Conservation (phyloP, 2,888 invertebrate genomes). For the Sericinus montela region DNA sequence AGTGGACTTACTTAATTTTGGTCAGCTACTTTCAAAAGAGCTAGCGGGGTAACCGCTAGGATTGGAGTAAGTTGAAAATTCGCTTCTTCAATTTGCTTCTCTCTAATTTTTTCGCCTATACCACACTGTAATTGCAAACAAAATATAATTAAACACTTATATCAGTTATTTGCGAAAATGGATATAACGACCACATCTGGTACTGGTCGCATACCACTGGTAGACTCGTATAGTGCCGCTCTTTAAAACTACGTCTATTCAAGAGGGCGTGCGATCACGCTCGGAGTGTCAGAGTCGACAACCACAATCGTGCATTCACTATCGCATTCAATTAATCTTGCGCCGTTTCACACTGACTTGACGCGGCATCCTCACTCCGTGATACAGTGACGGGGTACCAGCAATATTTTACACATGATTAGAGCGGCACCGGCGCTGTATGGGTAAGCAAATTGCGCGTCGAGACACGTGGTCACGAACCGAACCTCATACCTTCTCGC, state of each 20-base stretch:
- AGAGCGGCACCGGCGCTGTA: conserved; percentile 69
- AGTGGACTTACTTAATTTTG: no score
- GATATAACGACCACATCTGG: no score
- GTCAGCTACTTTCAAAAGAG: no score
- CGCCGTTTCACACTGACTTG: conserved; percentile 53
- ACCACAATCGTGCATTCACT: conserved; percentile 51
- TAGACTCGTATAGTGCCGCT: neutral
- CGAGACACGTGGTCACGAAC: conserved; percentile 75
- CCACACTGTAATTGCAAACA: no score
- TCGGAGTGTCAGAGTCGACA: conserved; percentile 33
- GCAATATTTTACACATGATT: conserved; percentile 79
- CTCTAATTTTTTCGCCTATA: no score
- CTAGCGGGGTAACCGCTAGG: no score
- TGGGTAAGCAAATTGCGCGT: conserved; percentile 78
- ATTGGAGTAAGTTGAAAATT: no score
- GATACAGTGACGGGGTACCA: conserved; percentile 58
- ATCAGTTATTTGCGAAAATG: no score
- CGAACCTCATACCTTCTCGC: conserved; percentile 70
- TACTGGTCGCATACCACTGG: neutral
- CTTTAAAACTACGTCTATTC: neutral
- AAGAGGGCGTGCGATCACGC: conserved; percentile 23
- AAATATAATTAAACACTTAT: no score
- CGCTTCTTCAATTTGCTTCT: no score
- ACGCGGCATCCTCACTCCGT: conserved; percentile 61
- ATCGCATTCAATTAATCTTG: conserved; percentile 66